Percentiles rank a stretch among this genome's conserved stretches.
Conservation (phyloP, 2,888 invertebrate species). For the Xiphydria camelus region DNA sequence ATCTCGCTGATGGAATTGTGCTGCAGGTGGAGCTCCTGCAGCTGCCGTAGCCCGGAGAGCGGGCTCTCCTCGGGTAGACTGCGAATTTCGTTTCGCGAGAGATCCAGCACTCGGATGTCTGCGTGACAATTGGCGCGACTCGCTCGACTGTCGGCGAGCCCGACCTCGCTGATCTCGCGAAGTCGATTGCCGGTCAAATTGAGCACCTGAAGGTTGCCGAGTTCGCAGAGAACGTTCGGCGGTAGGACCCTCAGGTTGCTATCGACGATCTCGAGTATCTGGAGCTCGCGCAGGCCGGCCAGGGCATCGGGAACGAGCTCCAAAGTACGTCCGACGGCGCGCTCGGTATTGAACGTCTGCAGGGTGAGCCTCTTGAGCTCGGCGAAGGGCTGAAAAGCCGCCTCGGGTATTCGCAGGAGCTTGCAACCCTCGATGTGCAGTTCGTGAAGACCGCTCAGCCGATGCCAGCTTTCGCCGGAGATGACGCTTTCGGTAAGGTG, state of each 20-base stretch:
- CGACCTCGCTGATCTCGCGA: slow-evolving; percentile 75
- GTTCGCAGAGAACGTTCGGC: slow-evolving; percentile 76
- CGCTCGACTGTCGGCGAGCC: slow-evolving; percentile 61
- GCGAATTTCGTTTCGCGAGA: slow-evolving; percentile 80
- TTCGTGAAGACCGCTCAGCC: slow-evolving; percentile 74
- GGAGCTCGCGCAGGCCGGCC: slow-evolving; percentile 77
- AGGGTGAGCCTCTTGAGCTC: slow-evolving; percentile 79
- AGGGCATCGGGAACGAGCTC: slow-evolving; percentile 75
- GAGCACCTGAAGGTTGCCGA: slow-evolving; percentile 77
- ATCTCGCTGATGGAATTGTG: slow-evolving; percentile 82
- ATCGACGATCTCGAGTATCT: slow-evolving; percentile 77
- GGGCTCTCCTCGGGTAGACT: slow-evolving; percentile 75
- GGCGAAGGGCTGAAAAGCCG: slow-evolving; percentile 78
- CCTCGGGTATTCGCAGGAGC: slow-evolving; percentile 73
- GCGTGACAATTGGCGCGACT: slow-evolving; percentile 60
- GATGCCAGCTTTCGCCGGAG: slow-evolving; percentile 71
- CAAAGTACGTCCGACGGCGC: slow-evolving; percentile 74
- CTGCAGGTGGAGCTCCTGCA: slow-evolving; percentile 79
- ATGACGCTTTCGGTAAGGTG: slow-evolving; percentile 79
- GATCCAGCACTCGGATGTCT: slow-evolving; percentile 76
- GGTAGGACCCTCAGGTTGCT: slow-evolving; percentile 83
- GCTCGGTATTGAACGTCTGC: slow-evolving; percentile 79
- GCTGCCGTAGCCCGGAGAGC: slow-evolving; percentile 73
- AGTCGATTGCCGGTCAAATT: slow-evolving; percentile 86
- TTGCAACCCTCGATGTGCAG: slow-evolving; percentile 80